These are phyloP conservation scores for Prunella fulvescens DNA, from an alignment of 2,113 vertebrate genomes.

Conservation along the genomic window DNA sequence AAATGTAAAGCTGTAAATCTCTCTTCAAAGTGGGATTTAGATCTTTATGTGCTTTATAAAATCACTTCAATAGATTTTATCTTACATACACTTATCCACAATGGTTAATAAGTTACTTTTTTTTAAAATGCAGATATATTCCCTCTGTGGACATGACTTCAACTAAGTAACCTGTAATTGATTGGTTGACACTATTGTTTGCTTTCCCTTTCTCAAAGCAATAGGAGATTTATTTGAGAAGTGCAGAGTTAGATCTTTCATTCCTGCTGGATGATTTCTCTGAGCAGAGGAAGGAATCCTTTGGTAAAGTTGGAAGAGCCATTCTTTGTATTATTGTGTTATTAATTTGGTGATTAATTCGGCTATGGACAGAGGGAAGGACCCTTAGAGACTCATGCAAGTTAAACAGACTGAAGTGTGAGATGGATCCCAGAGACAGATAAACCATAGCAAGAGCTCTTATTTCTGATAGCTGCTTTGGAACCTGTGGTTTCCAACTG, in stretches of 20 bases:
- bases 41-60: background rate
- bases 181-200: background rate
- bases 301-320: background rate
- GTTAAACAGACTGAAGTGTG: fast-evolving
- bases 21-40: constrained; percentile 18
- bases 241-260: background rate
- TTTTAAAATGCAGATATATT: background rate
- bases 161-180: background rate
- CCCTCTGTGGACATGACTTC: background rate
- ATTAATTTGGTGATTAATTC: background rate
- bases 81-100: background rate
- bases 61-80: background rate
- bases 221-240: background rate
- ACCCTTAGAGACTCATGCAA: background rate
- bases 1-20: constrained; percentile 45
- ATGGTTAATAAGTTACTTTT: background rate
- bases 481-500: background rate
- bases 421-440: background rate
- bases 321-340: background rate
- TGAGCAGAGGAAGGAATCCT: background rate
- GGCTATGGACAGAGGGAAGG: background rate
- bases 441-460: background rate
- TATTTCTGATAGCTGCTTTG: background rate
- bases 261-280: background rate
- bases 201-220: background rate